These are phyloP conservation scores for Arion vulgaris DNA, from an alignment of 1,140 invertebrate genomes.

Conservation along the genomic window DNA sequence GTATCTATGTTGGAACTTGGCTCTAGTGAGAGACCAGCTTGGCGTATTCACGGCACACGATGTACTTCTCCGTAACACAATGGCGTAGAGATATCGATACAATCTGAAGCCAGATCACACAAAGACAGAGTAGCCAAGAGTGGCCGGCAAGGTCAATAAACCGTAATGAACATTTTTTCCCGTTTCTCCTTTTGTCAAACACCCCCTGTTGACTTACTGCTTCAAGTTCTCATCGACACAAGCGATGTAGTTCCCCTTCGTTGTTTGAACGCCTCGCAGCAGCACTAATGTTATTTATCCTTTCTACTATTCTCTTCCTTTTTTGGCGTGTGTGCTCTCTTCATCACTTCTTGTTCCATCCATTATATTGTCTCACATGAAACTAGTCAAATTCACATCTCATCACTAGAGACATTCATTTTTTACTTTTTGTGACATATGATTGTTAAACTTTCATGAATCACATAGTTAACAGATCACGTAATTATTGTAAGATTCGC, in stretches of 20 bases:
- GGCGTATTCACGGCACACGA: neutral
- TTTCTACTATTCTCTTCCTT: neutral
- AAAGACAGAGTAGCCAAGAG: conserved; percentile 4
- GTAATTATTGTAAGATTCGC: too few relatives aligned
- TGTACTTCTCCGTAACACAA: neutral
- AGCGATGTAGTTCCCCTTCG: neutral
- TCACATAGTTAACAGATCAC: too few relatives aligned
- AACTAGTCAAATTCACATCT: neutral
- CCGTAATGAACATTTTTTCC: conserved; percentile 12
- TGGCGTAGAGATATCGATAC: conserved; percentile 9
- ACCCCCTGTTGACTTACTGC: conserved; percentile 9
- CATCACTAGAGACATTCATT: too few relatives aligned
- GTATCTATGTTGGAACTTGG: too few relatives aligned
- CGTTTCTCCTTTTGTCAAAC: conserved; percentile 5
- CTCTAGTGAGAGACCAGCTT: neutral
- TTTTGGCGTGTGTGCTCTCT: neutral
- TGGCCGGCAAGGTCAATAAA: neutral
- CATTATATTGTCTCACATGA: neutral
- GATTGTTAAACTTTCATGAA: too few relatives aligned
- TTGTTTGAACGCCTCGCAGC: neutral
- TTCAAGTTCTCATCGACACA: neutral
- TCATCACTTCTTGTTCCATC: neutral
- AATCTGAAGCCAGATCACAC: neutral
- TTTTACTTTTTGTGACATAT: too few relatives aligned
- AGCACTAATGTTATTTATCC: conserved; percentile 3